Evolutionary conservation across 2,888 invertebrate species (phyloP), one percentile per base, ranked within the genome.

Genomic region (Malacosoma neustria): DNA sequence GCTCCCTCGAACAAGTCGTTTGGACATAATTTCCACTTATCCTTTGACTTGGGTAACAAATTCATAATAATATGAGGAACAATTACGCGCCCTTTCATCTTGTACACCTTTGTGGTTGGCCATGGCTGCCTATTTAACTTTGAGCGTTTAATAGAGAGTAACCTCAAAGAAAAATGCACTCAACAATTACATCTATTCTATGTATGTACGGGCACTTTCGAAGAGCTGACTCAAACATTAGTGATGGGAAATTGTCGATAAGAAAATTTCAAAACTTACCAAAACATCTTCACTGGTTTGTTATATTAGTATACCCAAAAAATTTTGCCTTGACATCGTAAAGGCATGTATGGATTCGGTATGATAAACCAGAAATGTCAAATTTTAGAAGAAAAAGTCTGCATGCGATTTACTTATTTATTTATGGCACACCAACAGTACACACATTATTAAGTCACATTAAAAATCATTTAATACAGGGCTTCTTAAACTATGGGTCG

Each of bases 131-230:
- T 75, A 85, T 85, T 85, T 79, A 63, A 70, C 76, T 76, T 76
- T 65, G 69, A 84, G 79, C 68, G 62, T 70, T 65, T 85, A 84
- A 82, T 84, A 84, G 81, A 76, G 79, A 82, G 79, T 85, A 77
- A 85, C 82, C 80, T 85, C 85, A 85, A 85, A 85, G 85, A 84
- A 85, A 84, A 84, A 84, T 85, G 79, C 80, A 76, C 84, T 84
- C 73, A 76, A 84, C 81, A 82, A 82, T 85, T 84, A 85, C 77
- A 75, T 72, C 70, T 82, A 80, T 67, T 22, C 77, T 81, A 82
- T 74, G 79, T 70, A 77, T 72, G 74, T 79, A 75, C 74, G 67
- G 82, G 75, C 71, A 75, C 84, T 84, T 55, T 67, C 54, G 51
- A 65, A 59, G 63, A 64, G 75, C 84, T 81, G 84, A 81, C 62